Percentiles rank a stretch among this genome's conserved stretches.
Evolutionary conservation across 2,888 invertebrate species (phyloP).

Genomic region (Ligdia adustata): DNA sequence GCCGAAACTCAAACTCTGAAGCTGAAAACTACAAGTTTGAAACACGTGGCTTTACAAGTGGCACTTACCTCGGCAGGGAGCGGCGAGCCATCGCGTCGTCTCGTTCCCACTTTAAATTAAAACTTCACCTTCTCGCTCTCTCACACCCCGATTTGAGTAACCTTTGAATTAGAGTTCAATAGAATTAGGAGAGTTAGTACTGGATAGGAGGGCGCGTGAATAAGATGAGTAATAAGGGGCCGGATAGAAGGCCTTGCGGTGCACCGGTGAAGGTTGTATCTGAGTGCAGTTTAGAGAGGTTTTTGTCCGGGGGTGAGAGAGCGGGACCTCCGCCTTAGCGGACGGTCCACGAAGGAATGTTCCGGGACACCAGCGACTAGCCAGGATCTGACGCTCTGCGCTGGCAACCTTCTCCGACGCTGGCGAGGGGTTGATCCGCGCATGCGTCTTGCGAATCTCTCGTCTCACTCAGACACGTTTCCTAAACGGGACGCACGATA

Average conservation of each 20-base stretch:
- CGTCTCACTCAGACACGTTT: constrained; percentile 58
- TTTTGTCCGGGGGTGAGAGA: constrained; percentile 69
- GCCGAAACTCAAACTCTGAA: constrained; percentile 31
- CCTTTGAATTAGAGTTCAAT: constrained; percentile 42
- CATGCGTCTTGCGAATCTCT: constrained; percentile 61
- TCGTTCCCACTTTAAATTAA: constrained; percentile 79
- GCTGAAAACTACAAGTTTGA: constrained; percentile 54
- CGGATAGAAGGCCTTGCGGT: constrained; percentile 42
- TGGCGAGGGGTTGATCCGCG: constrained; percentile 77
- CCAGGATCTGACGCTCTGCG: constrained; percentile 71
- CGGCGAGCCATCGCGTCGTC: constrained; percentile 73
- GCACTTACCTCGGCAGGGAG: constrained; percentile 77
- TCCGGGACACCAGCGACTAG: constrained; percentile 67
- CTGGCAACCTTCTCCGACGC: constrained; percentile 72
- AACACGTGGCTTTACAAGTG: constrained; percentile 75
- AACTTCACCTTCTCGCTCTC: constrained; percentile 74
- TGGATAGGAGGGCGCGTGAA: constrained; percentile 26
- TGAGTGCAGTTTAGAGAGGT: constrained; percentile 49
- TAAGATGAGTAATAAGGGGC: constrained; percentile 27
- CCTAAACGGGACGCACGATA: constrained; percentile 52
- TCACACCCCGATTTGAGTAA: constrained; percentile 62
- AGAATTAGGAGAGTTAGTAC: constrained; percentile 39
- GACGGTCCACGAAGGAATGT: constrained; percentile 81
- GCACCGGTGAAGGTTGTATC: constrained; percentile 43
- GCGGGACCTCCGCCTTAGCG: constrained; percentile 79